phyloP scores from a whole-genome alignment of 2,113 vertebrate species.

The Neoarius graeffei region DNA sequence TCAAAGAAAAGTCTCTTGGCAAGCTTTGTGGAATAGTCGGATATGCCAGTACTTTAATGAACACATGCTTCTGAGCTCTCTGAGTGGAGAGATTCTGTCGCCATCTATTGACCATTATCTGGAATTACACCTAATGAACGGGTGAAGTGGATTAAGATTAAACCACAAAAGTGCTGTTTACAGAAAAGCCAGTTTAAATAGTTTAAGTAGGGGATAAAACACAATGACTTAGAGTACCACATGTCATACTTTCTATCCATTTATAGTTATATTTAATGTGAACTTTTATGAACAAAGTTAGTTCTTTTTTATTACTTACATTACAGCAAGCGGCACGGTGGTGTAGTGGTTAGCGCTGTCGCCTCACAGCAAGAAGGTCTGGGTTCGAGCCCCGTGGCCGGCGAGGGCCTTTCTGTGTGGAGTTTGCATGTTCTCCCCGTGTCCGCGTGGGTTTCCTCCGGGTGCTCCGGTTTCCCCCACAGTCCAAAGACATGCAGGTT shows the following conservation, averaged over 20 bases:
- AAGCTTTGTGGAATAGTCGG: background rate
- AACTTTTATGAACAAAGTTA: background rate
- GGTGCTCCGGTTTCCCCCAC: no score
- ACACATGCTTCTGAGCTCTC: background rate
- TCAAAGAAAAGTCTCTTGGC: constrained; percentile 45
- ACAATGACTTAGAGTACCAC: background rate
- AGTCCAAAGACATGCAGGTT: no score
- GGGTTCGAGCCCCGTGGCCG: no score
- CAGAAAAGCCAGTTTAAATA: background rate
- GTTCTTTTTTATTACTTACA: background rate
- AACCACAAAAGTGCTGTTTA: background rate
- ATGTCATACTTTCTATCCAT: background rate
- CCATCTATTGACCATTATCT: constrained; percentile 33
- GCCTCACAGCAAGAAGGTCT: no score
- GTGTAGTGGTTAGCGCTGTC: no score
- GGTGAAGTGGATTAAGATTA: background rate
- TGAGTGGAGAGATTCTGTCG: constrained; percentile 4
- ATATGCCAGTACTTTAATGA: constrained; percentile 12
- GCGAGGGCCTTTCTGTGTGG: no score
- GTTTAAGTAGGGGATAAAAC: background rate
- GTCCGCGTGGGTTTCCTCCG: no score
- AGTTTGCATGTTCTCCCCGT: no score
- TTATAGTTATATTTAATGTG: background rate
- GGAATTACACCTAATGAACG: background rate
- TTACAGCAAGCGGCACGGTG: no score